These are phyloP conservation scores for Acomys russatus DNA, from an alignment of 2,797 vertebrate species.

Conservation along the genomic window DNA sequence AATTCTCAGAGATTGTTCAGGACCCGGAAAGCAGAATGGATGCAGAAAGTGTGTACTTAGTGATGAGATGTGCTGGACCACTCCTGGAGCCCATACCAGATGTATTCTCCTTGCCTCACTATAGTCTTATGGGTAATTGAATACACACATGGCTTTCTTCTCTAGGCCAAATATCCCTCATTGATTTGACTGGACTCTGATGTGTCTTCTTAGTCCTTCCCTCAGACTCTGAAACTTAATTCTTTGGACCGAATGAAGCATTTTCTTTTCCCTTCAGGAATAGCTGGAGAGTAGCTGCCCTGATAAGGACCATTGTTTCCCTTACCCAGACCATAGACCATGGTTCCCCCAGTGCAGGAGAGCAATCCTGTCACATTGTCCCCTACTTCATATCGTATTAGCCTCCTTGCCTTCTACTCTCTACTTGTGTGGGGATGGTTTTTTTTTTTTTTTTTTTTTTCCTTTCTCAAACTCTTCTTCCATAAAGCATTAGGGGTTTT, in stretches of 20 bases:
- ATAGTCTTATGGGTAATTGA: not conserved
- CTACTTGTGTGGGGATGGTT: not conserved
- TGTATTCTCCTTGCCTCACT: not conserved
- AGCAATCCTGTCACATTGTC: not conserved
- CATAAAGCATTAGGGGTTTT: constrained; percentile 49
- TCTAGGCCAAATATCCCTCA: not conserved
- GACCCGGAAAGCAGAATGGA: constrained; percentile 11
- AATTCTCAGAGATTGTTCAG: not conserved
- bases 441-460: not conserved
- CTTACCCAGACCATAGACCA: constrained; percentile 19
- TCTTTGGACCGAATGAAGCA: not conserved
- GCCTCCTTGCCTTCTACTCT: not conserved
- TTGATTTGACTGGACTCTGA: not conserved
- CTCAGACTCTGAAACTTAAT: not conserved
- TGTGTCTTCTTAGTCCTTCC: not conserved
- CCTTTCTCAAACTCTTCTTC: not conserved
- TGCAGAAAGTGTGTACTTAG: not conserved
- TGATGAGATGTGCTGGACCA: not conserved
- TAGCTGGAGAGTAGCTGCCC: not conserved
- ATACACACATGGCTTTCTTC: not conserved
- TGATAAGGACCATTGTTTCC: not conserved
- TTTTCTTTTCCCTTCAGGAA: not conserved
- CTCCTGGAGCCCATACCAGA: not conserved
- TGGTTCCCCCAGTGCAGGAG: not conserved
- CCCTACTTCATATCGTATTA: not conserved